phyloP scores from a whole-genome alignment of 2,113 vertebrate species.

The Aplodontia rufa region DNA sequence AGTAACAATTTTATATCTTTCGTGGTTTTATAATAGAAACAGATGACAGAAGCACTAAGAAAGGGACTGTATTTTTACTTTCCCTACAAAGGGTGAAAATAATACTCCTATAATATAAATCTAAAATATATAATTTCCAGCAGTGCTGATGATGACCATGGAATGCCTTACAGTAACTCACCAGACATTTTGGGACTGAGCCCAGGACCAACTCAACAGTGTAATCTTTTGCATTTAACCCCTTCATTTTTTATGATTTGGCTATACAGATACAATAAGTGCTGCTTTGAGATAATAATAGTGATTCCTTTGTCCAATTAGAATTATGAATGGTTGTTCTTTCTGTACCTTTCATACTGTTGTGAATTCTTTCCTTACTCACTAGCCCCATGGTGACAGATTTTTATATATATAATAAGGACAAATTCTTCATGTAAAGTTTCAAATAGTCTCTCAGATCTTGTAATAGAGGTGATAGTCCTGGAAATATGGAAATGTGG shows the following conservation, averaged over 20 bases:
- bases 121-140: neutral
- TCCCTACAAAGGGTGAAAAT: neutral
- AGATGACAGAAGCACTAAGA: neutral
- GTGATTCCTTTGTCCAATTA: neutral
- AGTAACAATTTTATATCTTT: neutral
- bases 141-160: neutral
- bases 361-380: neutral
- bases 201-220: too few relatives aligned
- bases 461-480: neutral
- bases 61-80: neutral
- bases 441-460: neutral
- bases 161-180: neutral
- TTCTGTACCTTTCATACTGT: neutral
- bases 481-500: neutral
- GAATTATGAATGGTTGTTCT: neutral
- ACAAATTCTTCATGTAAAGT: neutral
- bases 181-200: neutral
- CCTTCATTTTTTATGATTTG: neutral
- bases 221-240: neutral
- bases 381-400: neutral
- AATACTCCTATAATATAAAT: neutral
- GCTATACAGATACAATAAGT: neutral
- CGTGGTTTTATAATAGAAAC: neutral
- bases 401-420: neutral
- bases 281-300: neutral